Evolutionary conservation across 1,140 invertebrate species (phyloP), one percentile per base, ranked within the genome.

Genomic region (Drosophila pachea): DNA sequence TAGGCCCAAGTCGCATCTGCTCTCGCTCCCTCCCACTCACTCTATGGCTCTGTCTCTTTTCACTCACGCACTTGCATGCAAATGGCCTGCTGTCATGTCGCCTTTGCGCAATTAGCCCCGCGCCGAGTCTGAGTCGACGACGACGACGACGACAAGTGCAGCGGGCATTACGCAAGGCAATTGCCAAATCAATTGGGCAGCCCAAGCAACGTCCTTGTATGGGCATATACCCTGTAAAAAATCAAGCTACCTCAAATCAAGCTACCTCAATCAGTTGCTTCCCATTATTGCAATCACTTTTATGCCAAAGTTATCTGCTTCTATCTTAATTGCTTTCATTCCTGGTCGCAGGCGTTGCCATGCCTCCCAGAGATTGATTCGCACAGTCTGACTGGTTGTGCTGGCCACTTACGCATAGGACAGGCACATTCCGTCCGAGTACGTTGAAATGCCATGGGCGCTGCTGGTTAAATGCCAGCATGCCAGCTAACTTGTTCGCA

Each of bases 81-180:
- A 72, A 72, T 72, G 68, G 33, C 33, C 14, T 12, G 29, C 38
- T 31, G 22, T 42, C 38, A 33, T 40, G 47, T 36, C 42, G 62
- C 64, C 52, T 56, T 72, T 68, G 52, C 64, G 58, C 61, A 72
- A 72, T 72, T 72, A 68, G 36, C 68, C 56, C 68, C n/a, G 2
- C 48, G 38, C 7, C 33, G 33, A 40, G 38, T 52, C 53, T 36
- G 4, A 66, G 55, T 62, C 47, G 35, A 14, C n/a, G n/a, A n/a
- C n/a, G n/a, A n/a, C n/a, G 47, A 42, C 54, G 61, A 11, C 45
- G 53, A 55, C 64, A 71, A 71, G 56, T 71, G 68, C 68, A 67
- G 48, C 32, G 64, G 33, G 65, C 54, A 50, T 68, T 72, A 72
- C 65, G 65, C 69, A 72, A 72, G 68, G 64, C 56, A 72, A 72